phyloP scores from a whole-genome alignment of 2,888 invertebrate genomes.

The Agriopis leucophaearia region DNA sequence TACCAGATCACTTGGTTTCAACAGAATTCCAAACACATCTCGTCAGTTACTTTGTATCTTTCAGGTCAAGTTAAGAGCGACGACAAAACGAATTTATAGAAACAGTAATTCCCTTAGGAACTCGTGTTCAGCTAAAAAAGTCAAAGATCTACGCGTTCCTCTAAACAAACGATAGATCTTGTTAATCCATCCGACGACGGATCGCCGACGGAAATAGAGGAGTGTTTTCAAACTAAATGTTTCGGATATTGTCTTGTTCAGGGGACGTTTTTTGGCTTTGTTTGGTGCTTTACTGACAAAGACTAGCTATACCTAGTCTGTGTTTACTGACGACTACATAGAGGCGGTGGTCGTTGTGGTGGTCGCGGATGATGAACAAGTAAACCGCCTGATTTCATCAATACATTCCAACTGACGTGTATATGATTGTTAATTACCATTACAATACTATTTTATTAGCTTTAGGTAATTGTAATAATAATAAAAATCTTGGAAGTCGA shows the following conservation, averaged over 20 bases:
- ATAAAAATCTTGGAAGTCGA: too few relatives aligned
- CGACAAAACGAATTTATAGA: constrained; percentile 2
- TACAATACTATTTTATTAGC: too few relatives aligned
- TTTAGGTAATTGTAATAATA: too few relatives aligned
- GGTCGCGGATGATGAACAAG: too few relatives aligned
- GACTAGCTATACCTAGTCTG: too few relatives aligned
- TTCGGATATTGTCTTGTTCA: constrained; percentile 3
- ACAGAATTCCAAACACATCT: background rate
- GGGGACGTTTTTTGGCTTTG: background rate
- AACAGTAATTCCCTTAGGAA: background rate
- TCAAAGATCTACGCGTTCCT: constrained; percentile 9
- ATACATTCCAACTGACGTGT: too few relatives aligned
- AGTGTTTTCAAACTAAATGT: background rate
- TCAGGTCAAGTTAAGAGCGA: background rate
- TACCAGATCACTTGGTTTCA: background rate
- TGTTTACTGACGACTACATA: background rate
- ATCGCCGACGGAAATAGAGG: constrained; percentile 3
- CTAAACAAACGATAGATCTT: constrained; percentile 12
- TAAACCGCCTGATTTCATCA: too few relatives aligned
- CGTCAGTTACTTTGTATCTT: background rate
- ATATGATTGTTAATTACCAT: too few relatives aligned
- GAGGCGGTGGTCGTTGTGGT: too few relatives aligned
- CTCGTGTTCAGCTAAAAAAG: constrained; percentile 4
- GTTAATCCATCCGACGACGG: constrained; percentile 9
- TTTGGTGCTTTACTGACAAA: background rate